Percentiles rank a stretch among this genome's conserved stretches.
Evolutionary conservation across 2,888 invertebrate species (phyloP).

Genomic region (Sinelater perroti): DNA sequence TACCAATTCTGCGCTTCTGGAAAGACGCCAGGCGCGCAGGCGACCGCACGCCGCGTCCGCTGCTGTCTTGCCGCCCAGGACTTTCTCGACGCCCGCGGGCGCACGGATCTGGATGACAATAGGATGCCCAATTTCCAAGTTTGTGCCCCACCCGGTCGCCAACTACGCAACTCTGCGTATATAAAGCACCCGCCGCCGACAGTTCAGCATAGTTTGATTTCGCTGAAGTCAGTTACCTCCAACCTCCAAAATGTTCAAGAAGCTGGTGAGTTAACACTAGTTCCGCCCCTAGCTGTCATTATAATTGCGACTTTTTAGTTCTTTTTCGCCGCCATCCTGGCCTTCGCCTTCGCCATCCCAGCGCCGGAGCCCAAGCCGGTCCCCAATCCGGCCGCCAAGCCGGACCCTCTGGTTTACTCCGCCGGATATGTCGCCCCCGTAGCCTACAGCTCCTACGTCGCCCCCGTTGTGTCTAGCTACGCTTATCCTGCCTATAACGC

Average conservation of each 20-base stretch:
- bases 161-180: conserved; percentile 23
- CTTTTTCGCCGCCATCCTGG: conserved; percentile 61
- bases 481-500: conserved; percentile 28
- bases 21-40: conserved; percentile 1
- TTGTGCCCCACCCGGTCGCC: conserved; percentile 10
- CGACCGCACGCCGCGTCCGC: no score
- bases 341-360: conserved; percentile 63
- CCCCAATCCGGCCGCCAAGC: conserved; percentile 51
- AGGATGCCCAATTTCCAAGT: conserved; percentile 9
- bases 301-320: conserved; percentile 61
- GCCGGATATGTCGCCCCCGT: conserved; percentile 14
- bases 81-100: no score
- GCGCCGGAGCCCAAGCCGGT: conserved; percentile 57
- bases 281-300: background rate
- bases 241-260: conserved; percentile 43
- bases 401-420: conserved; percentile 16
- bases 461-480: conserved; percentile 1
- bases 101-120: conserved; percentile 28
- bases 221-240: conserved; percentile 17
- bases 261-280: conserved; percentile 42
- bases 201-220: conserved; percentile 22
- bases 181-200: background rate
- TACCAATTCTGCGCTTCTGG: no score
- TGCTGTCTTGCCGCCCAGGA: no score
- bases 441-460: conserved; percentile 2